A percentile compares a stretch with the other conserved stretches of the same genome.
These are phyloP conservation scores for Coilia nasus DNA, from an alignment of 2,797 vertebrate species.

Conservation along the genomic window DNA sequence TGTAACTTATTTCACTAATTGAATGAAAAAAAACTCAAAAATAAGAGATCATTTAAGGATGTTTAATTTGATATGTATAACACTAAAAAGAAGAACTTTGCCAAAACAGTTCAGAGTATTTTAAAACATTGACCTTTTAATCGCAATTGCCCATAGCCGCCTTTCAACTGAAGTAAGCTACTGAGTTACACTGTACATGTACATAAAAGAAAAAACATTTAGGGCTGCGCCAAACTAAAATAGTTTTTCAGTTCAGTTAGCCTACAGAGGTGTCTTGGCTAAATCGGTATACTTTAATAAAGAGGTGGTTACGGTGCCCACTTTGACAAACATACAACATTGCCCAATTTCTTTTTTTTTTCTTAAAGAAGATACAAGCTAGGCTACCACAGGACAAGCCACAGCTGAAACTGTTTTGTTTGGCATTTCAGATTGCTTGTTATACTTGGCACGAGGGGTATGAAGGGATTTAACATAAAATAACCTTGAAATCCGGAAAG, in stretches of 20 bases:
- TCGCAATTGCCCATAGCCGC: slow-evolving; percentile 11
- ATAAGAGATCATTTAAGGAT: not conserved
- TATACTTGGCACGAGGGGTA: not conserved
- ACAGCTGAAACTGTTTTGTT: not conserved
- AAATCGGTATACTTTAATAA: not conserved
- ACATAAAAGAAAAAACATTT: not conserved
- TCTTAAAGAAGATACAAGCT: not conserved
- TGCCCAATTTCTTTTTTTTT: not conserved
- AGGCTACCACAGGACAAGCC: not conserved
- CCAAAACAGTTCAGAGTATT: slow-evolving; percentile 23
- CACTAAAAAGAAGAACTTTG: not conserved
- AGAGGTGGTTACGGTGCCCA: not conserved
- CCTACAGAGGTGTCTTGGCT: not conserved
- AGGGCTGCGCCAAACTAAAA: not conserved
- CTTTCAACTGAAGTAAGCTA: not conserved
- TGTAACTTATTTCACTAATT: not conserved
- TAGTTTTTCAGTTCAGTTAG: not conserved
- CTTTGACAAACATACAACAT: not conserved
- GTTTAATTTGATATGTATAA: not conserved
- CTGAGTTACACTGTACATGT: not conserved
- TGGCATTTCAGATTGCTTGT: not conserved
- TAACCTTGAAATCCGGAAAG: not conserved
- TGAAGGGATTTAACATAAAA: not conserved
- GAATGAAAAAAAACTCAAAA: not conserved
- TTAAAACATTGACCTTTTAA: slow-evolving; percentile 10